Evolutionary conservation across 2,888 invertebrate genomes (phyloP).

Genomic region (Rosalia funebris): DNA sequence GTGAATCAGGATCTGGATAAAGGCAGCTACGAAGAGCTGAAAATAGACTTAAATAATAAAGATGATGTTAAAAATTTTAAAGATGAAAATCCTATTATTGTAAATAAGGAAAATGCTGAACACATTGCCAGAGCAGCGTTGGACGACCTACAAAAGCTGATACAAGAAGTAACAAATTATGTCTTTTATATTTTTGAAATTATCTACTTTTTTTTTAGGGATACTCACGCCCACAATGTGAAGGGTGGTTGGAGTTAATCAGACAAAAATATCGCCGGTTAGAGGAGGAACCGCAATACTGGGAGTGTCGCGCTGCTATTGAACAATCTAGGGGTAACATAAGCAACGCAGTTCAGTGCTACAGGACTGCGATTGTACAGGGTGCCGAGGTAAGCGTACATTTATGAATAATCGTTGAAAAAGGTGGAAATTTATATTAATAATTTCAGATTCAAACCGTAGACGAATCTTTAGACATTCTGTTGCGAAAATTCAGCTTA

Average conservation of each 20-base stretch:
- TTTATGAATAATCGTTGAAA: neutral
- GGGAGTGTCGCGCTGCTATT: slow-evolving; percentile 71
- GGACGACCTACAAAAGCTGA: slow-evolving; percentile 66
- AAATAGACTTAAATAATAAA: neutral
- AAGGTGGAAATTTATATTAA: neutral
- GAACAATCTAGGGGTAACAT: slow-evolving; percentile 69
- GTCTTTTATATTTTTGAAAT: slow-evolving; percentile 20
- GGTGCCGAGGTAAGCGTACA: slow-evolving; percentile 66
- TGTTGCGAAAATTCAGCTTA: slow-evolving; percentile 70
- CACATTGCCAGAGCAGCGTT: slow-evolving; percentile 64
- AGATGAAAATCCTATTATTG: neutral
- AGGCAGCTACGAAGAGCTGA: slow-evolving; percentile 51
- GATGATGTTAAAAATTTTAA: neutral
- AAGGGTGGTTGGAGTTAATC: slow-evolving; percentile 68
- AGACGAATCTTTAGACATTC: slow-evolving; percentile 67
- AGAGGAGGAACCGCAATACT: slow-evolving; percentile 66
- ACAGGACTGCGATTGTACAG: slow-evolving; percentile 68
- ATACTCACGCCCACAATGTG: slow-evolving; percentile 68
- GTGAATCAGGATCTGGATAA: slow-evolving; percentile 58
- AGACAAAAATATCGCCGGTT: slow-evolving; percentile 63
- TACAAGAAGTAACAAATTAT: slow-evolving; percentile 64
- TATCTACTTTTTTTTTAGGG: slow-evolving; percentile 58
- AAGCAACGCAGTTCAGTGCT: slow-evolving; percentile 69
- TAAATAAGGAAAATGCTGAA: slow-evolving; percentile 53
- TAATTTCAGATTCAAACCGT: slow-evolving; percentile 65